phyloP scores from a whole-genome alignment of 2,113 vertebrate genomes.

The Elephantulus edwardii region DNA sequence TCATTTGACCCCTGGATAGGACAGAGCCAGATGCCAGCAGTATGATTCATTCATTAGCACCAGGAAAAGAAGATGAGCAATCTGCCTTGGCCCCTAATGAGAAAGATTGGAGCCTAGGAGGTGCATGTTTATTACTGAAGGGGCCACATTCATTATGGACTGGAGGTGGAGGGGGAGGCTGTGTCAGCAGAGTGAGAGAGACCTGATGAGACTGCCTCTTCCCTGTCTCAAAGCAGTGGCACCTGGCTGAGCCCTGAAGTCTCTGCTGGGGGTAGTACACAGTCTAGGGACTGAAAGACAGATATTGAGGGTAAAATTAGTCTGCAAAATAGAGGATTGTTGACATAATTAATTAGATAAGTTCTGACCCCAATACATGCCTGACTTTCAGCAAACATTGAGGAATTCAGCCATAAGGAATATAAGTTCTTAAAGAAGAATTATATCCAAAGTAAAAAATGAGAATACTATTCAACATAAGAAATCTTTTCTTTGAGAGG shows the following conservation, averaged over 20 bases:
- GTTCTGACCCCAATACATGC: not conserved
- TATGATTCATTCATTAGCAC: slow-evolving; percentile 58
- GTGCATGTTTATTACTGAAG: slow-evolving; percentile 69
- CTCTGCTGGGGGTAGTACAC: not conserved
- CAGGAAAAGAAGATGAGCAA: slow-evolving; percentile 36
- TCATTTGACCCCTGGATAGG: not conserved
- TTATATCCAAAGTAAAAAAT: not conserved
- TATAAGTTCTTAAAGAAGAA: not conserved
- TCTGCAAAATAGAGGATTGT: not conserved
- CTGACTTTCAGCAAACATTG: not conserved
- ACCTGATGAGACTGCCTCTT: not conserved
- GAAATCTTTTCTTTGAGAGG: too few relatives aligned
- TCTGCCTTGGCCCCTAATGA: slow-evolving; percentile 65
- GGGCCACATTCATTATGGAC: slow-evolving; percentile 48
- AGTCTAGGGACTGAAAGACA: not conserved
- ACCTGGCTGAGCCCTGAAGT: not conserved
- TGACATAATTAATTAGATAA: not conserved
- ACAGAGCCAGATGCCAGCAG: slow-evolving; percentile 31
- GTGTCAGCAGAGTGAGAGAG: not conserved
- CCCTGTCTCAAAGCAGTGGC: not conserved
- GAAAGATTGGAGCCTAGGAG: slow-evolving; percentile 67
- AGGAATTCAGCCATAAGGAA: not conserved
- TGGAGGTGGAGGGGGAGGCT: not conserved
- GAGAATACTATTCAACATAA: too few relatives aligned
- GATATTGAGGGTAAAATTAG: not conserved